These are phyloP conservation scores for Drosophila lacicola DNA, from an alignment of 2,888 invertebrate species.

Conservation along the genomic window DNA sequence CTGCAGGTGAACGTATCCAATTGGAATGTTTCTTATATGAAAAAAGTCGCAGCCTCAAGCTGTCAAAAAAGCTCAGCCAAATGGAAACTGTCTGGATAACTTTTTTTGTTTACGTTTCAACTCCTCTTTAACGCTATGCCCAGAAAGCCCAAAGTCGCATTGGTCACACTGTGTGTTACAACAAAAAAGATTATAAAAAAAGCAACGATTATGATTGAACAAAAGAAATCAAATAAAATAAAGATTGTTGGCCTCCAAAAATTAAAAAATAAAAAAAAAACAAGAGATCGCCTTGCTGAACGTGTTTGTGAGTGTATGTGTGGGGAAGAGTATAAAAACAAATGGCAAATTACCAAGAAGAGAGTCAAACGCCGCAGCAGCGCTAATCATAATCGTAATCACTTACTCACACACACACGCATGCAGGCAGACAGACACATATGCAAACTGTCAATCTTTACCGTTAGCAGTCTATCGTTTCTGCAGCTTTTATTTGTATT, in stretches of 20 bases:
- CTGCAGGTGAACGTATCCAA: conserved; percentile 14
- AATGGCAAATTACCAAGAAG: conserved; percentile 47
- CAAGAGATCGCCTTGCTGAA: conserved; percentile 6
- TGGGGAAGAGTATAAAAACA: conserved; percentile 31
- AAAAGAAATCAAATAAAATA: conserved; percentile 21
- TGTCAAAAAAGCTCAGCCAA: background rate
- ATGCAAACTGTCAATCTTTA: conserved; percentile 52
- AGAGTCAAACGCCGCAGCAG: conserved; percentile 24
- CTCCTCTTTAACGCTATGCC: too few relatives aligned
- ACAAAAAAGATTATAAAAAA: conserved; percentile 37
- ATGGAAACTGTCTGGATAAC: background rate
- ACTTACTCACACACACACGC: conserved; percentile 6
- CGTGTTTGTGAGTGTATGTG: conserved; percentile 5
- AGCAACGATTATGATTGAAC: conserved; percentile 61
- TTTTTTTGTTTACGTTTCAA: conserved; percentile 13
- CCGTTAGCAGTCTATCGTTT: conserved; percentile 62
- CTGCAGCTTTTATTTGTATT: conserved; percentile 72
- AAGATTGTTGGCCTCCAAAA: conserved; percentile 56
- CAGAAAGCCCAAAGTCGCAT: background rate
- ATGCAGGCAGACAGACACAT: conserved; percentile 2
- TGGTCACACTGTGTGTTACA: conserved; percentile 33
- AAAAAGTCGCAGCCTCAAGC: background rate
- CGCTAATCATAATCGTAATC: conserved; percentile 62
- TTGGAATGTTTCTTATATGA: conserved; percentile 6
- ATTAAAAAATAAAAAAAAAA: conserved; percentile 8